phyloP scores from a whole-genome alignment of 2,113 vertebrate species.

The Coregonus clupeaformis region DNA sequence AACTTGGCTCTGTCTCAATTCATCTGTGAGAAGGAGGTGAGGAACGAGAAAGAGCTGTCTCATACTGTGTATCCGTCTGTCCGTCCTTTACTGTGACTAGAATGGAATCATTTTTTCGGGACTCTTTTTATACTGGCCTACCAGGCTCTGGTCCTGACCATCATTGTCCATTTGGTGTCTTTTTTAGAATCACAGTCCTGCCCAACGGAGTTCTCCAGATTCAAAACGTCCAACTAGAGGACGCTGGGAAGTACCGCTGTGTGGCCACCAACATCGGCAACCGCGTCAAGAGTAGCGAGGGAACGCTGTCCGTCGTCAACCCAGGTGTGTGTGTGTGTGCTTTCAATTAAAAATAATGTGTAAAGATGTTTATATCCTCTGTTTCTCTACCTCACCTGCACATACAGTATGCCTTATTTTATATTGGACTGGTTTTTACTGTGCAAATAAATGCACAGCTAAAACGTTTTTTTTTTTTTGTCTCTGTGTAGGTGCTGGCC shows the following conservation, averaged over 20 bases:
- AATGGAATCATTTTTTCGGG: too few relatives aligned
- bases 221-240: conserved; percentile 79
- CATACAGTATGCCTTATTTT: too few relatives aligned
- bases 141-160: not conserved
- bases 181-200: conserved; percentile 82
- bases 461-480: too few relatives aligned
- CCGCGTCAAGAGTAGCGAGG: conserved; percentile 83
- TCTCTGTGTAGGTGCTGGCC: conserved; percentile 64
- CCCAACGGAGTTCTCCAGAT: conserved; percentile 93
- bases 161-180: conserved; percentile 14
- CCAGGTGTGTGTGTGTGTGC: conserved; percentile 73
- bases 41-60: too few relatives aligned
- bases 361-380: not conserved
- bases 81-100: too few relatives aligned
- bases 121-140: too few relatives aligned
- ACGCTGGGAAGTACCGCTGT: conserved; percentile 88
- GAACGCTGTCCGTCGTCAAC: conserved; percentile 76
- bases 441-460: too few relatives aligned
- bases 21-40: too few relatives aligned
- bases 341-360: too few relatives aligned
- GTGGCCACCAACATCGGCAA: conserved; percentile 80
- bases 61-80: too few relatives aligned
- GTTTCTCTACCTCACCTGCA: conserved; percentile 22
- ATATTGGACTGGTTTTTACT: too few relatives aligned
- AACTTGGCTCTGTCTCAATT: too few relatives aligned